Evolutionary conservation across 2,797 vertebrate species (phyloP), one percentile per base, ranked within the genome.

Genomic region (Hydrolagus colliei): DNA sequence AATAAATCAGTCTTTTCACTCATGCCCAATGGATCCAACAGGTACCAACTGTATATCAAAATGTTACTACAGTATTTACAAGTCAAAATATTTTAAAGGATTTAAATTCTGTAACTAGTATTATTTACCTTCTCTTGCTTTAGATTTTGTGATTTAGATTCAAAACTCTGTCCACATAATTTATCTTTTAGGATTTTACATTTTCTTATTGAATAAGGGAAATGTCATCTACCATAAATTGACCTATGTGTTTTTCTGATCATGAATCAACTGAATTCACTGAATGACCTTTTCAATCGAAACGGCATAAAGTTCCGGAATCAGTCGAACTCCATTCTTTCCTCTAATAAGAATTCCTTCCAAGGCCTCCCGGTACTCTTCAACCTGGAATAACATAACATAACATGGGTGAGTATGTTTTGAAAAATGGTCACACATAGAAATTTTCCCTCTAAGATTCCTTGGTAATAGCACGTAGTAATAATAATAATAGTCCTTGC

Each of bases 301-400:
- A 35, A 99, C 96, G 86, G 96, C 92, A 0, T 99, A 99, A 62
- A 99, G 94, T 86, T 99, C 98, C 41, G 98, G 98, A 89, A 99
- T 87, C 86, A 99, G 90, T 85, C 94, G 95, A 90, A 99, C 96
- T 87, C 98, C 97, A 0, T 96, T 95, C 90, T 97, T 96, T 87
- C 94, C 96, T 92, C 97, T 90, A 89, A 99, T 97, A 88, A 99
- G 92, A 90, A 98, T 90, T 79, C 95, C 96, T 86, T 99, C 97
- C 89, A 99, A 92, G 9, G 98, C 98, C 86, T 99, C 97, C 32
- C 94, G 93, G 88, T 99, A 99, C 90, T 99, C 98, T 90, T 97
- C 93, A 67, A 99, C 95, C 98, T 99, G 89, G 16, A 63, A 88
- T 86, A 72, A 73, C 14, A 32, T 13, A 52, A 52, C 41, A 52